Evolutionary conservation across 2,888 invertebrate genomes (phyloP), one percentile per base, ranked within the genome.

Genomic region (Apodemia mormo): DNA sequence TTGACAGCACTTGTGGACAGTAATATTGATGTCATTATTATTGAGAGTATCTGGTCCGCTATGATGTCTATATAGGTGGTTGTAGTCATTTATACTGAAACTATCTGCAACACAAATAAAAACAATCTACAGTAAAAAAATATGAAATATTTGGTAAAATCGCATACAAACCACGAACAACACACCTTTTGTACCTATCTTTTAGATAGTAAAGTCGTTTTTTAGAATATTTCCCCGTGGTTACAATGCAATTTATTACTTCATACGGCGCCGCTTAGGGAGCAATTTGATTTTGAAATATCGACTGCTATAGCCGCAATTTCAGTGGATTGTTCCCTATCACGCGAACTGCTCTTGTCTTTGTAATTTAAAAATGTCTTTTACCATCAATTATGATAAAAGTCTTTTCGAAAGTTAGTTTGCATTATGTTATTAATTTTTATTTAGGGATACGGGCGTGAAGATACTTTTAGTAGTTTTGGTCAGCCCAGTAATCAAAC

Each of bases 261-360:
- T 82, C 79, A 83, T 84, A 82, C 78, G 82, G 77, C 82, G 82
- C 78, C 82, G 78, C 79, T 79, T 70, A 72, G 80, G 81, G 80
- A 80, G 76, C 83, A 78, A 84, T 85, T 83, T 81, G 85, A 85
- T 85, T 85, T 84, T 85, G 85, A 85, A 85, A 84, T 86, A 86
- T 84, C 79, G 84, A 80, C 80, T 79, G 79, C 77, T 79, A 79
- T 78, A 78, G 73, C 72, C 75, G 79, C 81, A 80, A 82, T 84
- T 73, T 73, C 43, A 70, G 66, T 68, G 70, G 69, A 73, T 66
- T 67, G 72, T 68, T 67, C 70, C 70, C 66, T 70, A 69, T 82
- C 77, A 73, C 75, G 71, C 70, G 72, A 76, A 67, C 69, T 66
- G 76, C 76, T 76, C 68, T 78, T 76, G 76, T 69, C 71, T 70